These are phyloP conservation scores for Cephus spinipes DNA, from an alignment of 2,888 invertebrate species.

Conservation along the genomic window DNA sequence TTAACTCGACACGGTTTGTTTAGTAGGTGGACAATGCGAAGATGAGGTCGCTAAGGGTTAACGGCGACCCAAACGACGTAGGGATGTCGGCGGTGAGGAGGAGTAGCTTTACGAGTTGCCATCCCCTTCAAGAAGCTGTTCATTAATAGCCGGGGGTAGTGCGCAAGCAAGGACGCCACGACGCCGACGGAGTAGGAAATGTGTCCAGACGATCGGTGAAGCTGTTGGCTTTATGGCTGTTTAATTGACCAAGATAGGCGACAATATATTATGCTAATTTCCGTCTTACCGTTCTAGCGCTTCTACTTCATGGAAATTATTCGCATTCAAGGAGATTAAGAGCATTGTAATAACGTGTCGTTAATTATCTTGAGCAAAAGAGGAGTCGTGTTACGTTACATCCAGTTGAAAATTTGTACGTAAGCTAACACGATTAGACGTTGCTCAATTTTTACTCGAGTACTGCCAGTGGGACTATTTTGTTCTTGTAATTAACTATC, in stretches of 20 bases:
- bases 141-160: slow-evolving; percentile 43
- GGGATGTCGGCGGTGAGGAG: slow-evolving; percentile 12
- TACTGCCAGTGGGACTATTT: background rate
- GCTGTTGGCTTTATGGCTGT: slow-evolving; percentile 54
- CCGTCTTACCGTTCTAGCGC: slow-evolving; percentile 17
- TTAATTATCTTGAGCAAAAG: slow-evolving; percentile 45
- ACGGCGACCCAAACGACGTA: background rate
- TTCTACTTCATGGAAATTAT: background rate
- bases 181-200: slow-evolving; percentile 34
- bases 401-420: background rate
- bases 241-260: slow-evolving; percentile 48
- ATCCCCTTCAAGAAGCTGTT: slow-evolving; percentile 48
- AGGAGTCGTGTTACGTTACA: background rate
- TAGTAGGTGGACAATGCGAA: background rate
- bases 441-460: background rate
- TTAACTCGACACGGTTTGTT: background rate
- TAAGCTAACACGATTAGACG: background rate
- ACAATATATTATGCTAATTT: slow-evolving; percentile 55
- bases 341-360: slow-evolving; percentile 42
- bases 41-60: slow-evolving; percentile 1
- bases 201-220: slow-evolving; percentile 39
- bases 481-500: background rate
- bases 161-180: slow-evolving; percentile 23
- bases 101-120: slow-evolving; percentile 57
- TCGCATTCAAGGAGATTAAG: slow-evolving; percentile 42